Base-by-base conservation (phyloP, 2,888 invertebrate genomes). In the Emmelina monodactyla region DNA sequence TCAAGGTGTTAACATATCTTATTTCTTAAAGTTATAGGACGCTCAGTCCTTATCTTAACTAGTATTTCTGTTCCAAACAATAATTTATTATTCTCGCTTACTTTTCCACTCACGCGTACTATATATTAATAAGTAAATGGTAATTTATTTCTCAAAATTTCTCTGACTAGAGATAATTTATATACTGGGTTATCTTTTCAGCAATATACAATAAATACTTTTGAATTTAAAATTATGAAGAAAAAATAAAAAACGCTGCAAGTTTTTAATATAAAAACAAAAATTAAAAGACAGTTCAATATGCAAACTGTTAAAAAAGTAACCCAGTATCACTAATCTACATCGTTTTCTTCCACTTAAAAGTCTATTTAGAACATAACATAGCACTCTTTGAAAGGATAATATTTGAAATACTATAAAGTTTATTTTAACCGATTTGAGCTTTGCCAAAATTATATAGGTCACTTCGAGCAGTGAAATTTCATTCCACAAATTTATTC, bases 161-260 rank as follows among this genome's bases (percentile, higher is more conserved):
- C 79, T 71, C 78, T 79, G 79, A 79, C 79, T 79, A 79, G 79
- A 78, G 73, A 76, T 73, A 67, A 59, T 14, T 12, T 14, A 14
- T 29, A 29, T 12, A 7, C 9, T 29, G 13, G 9, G 5, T 5
- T 19, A 19, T 19, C 9, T 9, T 19, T 19, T 6, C 19, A 19
- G 5, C 9, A 19, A 19, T 19, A 19, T 19, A 5, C 19, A 6
- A 19, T n/a, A n/a, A n/a, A n/a, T n/a, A n/a, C n/a, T n/a, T n/a
- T n/a, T n/a, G n/a, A n/a, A n/a, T n/a, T n/a, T n/a, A n/a, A n/a
- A n/a, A n/a, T n/a, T n/a, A n/a, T n/a, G n/a, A n/a, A n/a, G n/a
- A n/a, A n/a, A n/a, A n/a, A n/a, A n/a, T n/a, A n/a, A n/a, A n/a
- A n/a, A n/a, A n/a, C n/a, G n/a, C n/a, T n/a, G n/a, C n/a, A n/a